Evolutionary conservation across 2,113 vertebrate genomes (phyloP).

Genomic region (Leuciscus idus): DNA sequence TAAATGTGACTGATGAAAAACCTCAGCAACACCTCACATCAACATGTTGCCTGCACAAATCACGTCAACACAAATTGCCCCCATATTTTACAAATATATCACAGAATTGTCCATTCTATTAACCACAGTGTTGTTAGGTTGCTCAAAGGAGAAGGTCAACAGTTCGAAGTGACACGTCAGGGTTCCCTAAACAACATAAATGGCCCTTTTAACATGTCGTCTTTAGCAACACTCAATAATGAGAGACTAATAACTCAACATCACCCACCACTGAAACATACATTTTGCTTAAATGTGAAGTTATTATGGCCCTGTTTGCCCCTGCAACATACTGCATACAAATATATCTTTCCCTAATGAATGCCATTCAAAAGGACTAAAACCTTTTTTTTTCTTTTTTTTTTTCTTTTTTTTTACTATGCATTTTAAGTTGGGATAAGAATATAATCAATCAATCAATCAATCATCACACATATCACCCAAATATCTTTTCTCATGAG

Average conservation of each 20-base stretch:
- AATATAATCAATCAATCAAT: too few species aligned
- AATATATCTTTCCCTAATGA: not conserved
- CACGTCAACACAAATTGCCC: not conserved
- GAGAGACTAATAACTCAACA: slow-evolving; percentile 1
- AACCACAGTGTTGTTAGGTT: not conserved
- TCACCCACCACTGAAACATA: not conserved
- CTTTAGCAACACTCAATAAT: not conserved
- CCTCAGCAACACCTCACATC: not conserved
- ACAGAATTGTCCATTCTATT: slow-evolving; percentile 10
- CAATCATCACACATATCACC: too few species aligned
- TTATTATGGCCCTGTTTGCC: not conserved
- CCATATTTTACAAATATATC: slow-evolving; percentile 9
- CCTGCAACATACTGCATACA: not conserved
- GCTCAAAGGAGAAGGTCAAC: slow-evolving; percentile 14
- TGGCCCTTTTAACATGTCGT: not conserved
- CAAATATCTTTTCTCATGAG: not conserved
- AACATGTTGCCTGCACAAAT: slow-evolving; percentile 8
- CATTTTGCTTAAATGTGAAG: not conserved
- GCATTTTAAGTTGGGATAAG: too few species aligned
- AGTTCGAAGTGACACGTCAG: not conserved
- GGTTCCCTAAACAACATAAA: not conserved
- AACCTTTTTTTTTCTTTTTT: too few species aligned
- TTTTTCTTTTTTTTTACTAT: too few species aligned
- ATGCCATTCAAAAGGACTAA: not conserved
- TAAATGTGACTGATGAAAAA: not conserved